phyloP scores from a whole-genome alignment of 2,113 vertebrate genomes.

The Clinocottus analis region DNA sequence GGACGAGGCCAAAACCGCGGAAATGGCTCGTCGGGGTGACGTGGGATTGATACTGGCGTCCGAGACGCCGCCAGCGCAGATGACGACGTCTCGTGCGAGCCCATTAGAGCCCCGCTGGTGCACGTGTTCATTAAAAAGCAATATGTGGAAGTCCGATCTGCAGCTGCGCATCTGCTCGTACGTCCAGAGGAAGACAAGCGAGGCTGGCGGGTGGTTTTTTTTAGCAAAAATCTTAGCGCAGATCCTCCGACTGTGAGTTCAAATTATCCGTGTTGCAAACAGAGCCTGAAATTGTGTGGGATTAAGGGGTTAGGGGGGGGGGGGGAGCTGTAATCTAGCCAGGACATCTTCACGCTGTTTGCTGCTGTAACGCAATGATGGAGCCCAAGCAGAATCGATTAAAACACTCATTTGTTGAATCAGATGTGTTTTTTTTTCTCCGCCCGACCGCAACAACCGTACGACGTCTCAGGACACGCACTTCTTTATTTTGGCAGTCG shows the following conservation, averaged over 20 bases:
- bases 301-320: slow-evolving; percentile 18
- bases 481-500: slow-evolving; percentile 60
- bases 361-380: slow-evolving; percentile 34
- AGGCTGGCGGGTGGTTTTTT: slow-evolving; percentile 37
- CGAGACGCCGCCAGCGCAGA: slow-evolving; percentile 52
- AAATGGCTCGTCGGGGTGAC: slow-evolving; percentile 35
- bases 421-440: slow-evolving; percentile 57
- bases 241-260: slow-evolving; percentile 41
- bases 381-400: slow-evolving; percentile 48
- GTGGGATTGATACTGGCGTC: slow-evolving; percentile 37
- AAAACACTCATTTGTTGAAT: slow-evolving; percentile 61
- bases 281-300: slow-evolving; percentile 40
- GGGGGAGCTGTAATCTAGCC: background rate
- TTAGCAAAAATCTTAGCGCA: slow-evolving; percentile 34
- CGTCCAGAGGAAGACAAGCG: slow-evolving; percentile 54
- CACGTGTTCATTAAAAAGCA: slow-evolving; percentile 78
- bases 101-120: slow-evolving; percentile 51
- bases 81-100: slow-evolving; percentile 53
- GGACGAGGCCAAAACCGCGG: slow-evolving; percentile 27
- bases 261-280: slow-evolving; percentile 48
- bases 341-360: slow-evolving; percentile 40
- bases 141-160: slow-evolving; percentile 68
- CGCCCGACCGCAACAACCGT: slow-evolving; percentile 24
- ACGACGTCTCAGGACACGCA: slow-evolving; percentile 11
- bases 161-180: slow-evolving; percentile 70